phyloP scores from a whole-genome alignment of 2,888 invertebrate species.

The Cerastoderma edule region DNA sequence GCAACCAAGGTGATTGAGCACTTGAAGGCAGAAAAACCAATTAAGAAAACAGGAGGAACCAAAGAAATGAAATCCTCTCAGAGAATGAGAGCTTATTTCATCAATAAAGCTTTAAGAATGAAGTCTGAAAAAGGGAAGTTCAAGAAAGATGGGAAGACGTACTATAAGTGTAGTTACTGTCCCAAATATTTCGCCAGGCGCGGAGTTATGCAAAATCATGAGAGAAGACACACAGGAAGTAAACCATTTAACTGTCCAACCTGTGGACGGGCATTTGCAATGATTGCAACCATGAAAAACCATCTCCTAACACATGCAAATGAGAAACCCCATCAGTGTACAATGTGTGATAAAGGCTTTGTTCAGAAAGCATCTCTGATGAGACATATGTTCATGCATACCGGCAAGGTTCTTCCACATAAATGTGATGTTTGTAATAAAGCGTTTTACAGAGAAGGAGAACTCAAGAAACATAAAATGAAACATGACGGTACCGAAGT shows the following conservation, averaged over 20 bases:
- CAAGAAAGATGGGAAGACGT: conserved; percentile 15
- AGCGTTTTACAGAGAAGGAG: conserved; percentile 17
- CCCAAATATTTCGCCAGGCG: conserved; percentile 16
- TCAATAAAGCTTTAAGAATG: conserved; percentile 15
- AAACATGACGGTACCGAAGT: conserved; percentile 3
- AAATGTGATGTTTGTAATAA: conserved; percentile 26
- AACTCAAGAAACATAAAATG: conserved; percentile 23
- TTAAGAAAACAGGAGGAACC: neutral
- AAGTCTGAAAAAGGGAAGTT: conserved; percentile 25
- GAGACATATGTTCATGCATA: conserved; percentile 19
- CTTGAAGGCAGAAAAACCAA: neutral
- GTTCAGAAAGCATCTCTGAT: conserved; percentile 7
- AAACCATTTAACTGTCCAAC: conserved; percentile 18
- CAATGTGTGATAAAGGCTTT: conserved; percentile 14
- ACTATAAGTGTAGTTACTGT: conserved; percentile 19
- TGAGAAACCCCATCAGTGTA: conserved; percentile 12
- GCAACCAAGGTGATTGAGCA: too few species aligned
- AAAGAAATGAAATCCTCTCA: neutral
- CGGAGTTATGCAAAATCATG: conserved; percentile 14
- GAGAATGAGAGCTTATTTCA: conserved; percentile 12
- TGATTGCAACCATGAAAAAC: conserved; percentile 11
- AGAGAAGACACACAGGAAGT: conserved; percentile 17
- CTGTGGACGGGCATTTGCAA: conserved; percentile 10
- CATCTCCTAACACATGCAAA: neutral
- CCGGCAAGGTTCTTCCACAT: conserved; percentile 14